Evolutionary conservation across 2,888 invertebrate species (phyloP), one percentile per base, ranked within the genome.

Genomic region (Deroplatys truncata): DNA sequence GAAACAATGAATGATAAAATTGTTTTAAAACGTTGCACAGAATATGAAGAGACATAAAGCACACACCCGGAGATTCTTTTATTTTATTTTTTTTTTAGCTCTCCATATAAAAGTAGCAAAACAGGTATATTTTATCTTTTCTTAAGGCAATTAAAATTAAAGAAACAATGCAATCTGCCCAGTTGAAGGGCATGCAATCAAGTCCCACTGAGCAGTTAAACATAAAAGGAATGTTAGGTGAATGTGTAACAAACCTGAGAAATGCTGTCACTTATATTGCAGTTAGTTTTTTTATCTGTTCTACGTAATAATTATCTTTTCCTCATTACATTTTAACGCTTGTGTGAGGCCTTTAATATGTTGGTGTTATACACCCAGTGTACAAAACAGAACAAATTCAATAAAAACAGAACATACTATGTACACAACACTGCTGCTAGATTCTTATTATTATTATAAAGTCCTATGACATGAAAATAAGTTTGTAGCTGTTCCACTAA

Each of bases 101-200:
- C 28, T 86, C 85, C 88, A 91, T 93, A 93, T 93, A 93, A 93
- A 93, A 93, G 93, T 93, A 93, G 93, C 93, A 93, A 93, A 93
- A 93, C 93, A 93, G 93, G 90, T 90, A 88, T 84, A 16, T 72
- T 20, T 72, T 72, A 2, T 72, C 56, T 56, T 72, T 72, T 72
- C 20, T 72, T 92, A 92, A 93, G 93, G 92, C 93, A 82, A 83
- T 88, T 43, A 82, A 90, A 90, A 72, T 49, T n/a, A 85, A 56
- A 85, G 49, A 86, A 90, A 90, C 86, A 89, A 82, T 15, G 84
- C 43, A 84, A 84, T 82, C n/a, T 88, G 72, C 84, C 29, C 56
- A 89, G 31, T 28, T 72, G 31, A 49, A 84, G 43, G 28, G 31
- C 88, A 85, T n/a, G 5, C 82, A 15, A 56, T 56, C 88, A n/a